Conservation (phyloP, 2,113 vertebrate species). For the Odobenus rosmarus region DNA sequence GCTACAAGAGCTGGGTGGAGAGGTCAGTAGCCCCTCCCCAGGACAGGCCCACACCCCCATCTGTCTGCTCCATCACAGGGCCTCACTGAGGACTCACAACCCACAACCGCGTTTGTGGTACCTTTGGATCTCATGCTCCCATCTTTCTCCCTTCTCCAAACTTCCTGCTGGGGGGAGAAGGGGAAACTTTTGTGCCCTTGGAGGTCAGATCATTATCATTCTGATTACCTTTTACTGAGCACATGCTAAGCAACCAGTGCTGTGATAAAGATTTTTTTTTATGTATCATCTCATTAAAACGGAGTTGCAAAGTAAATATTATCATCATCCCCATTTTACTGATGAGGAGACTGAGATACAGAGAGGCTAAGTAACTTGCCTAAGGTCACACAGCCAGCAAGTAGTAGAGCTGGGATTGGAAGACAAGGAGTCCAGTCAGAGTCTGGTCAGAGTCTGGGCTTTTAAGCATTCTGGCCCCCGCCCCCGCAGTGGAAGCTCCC, state of each 20-base stretch:
- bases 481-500: not conserved
- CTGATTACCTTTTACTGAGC: not conserved
- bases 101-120: not conserved
- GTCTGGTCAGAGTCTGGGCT: not conserved
- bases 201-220: not conserved
- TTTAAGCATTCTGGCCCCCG: not conserved
- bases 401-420: not conserved
- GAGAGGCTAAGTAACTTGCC: not conserved
- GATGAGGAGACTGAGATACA: not conserved
- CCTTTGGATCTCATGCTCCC: not conserved
- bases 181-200: not conserved
- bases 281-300: not conserved
- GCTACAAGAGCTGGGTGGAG: constrained; percentile 99
- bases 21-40: constrained; percentile 86
- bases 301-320: not conserved
- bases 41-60: not conserved
- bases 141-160: not conserved
- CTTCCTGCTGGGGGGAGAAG: not conserved
- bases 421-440: not conserved
- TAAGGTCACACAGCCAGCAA: not conserved
- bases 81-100: not conserved
- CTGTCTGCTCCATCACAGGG: too few relatives aligned
- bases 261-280: not conserved
- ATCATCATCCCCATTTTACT: not conserved
- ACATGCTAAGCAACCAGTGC: not conserved